Evolutionary conservation across 2,888 invertebrate genomes (phyloP).

Genomic region (Tachina grossa): DNA sequence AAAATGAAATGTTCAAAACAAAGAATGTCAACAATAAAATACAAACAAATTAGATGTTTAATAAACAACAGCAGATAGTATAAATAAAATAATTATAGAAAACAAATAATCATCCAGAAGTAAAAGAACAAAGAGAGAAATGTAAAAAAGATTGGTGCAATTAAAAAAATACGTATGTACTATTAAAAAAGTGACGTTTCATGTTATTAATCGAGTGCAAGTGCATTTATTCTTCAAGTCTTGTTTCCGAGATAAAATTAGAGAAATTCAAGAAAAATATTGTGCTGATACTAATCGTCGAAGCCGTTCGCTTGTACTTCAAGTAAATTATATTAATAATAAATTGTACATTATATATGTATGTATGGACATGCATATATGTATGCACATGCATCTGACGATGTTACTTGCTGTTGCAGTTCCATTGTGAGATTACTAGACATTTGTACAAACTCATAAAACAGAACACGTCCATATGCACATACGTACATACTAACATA

Average conservation of each 20-base stretch:
- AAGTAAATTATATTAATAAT: slow-evolving; percentile 36
- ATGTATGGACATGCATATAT: no score
- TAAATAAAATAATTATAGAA: slow-evolving; percentile 42
- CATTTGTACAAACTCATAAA: not conserved
- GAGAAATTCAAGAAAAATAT: slow-evolving; percentile 26
- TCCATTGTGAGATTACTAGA: slow-evolving; percentile 45
- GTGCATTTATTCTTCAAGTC: slow-evolving; percentile 46
- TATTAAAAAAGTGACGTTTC: slow-evolving; percentile 17
- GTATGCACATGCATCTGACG: not conserved
- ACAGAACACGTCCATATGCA: not conserved
- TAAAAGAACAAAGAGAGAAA: slow-evolving; percentile 13
- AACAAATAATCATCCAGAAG: not conserved
- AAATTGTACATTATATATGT: slow-evolving; percentile 16
- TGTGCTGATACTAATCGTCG: slow-evolving; percentile 22
- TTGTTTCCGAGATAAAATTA: slow-evolving; percentile 24
- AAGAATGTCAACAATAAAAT: slow-evolving; percentile 48
- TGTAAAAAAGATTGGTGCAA: slow-evolving; percentile 22
- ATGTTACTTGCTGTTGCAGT: slow-evolving; percentile 46
- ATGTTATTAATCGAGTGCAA: slow-evolving; percentile 57
- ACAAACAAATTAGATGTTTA: slow-evolving; percentile 34
- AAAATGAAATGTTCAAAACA: slow-evolving; percentile 55
- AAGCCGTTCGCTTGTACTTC: not conserved
- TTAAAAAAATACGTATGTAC: slow-evolving; percentile 4
- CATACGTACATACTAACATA: not conserved
- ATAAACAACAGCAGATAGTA: slow-evolving; percentile 34